Percentiles rank a stretch among this genome's conserved stretches.
Conservation (phyloP, 2,113 vertebrate genomes). For the Tretioscincus oriximinensis region DNA sequence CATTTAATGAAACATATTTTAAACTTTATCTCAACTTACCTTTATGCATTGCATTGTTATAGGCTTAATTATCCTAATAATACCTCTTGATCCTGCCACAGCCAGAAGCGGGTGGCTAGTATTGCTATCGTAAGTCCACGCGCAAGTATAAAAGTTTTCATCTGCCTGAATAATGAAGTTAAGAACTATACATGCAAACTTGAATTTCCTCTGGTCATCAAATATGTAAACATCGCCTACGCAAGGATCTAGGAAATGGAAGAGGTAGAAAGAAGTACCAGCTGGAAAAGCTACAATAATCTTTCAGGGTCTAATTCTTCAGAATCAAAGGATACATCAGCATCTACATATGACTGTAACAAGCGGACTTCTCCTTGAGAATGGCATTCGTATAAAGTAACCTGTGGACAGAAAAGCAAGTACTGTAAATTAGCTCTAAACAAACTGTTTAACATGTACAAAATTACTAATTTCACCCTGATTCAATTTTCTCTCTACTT, state of each 20-base stretch:
- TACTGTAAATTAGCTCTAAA: constrained; percentile 3
- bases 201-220: neutral
- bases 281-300: no score
- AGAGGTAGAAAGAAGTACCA: no score
- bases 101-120: constrained; percentile 95
- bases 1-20: neutral
- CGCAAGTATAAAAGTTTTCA: constrained; percentile 98
- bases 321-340: constrained; percentile 90
- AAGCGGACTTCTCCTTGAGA: constrained; percentile 95
- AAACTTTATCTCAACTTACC: constrained; percentile 67
- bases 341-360: constrained; percentile 95
- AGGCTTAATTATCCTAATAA: constrained; percentile 98
- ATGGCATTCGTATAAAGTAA: constrained; percentile 97
- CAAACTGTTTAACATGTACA: neutral
- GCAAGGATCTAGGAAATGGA: no score
- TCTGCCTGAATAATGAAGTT: constrained; percentile 82
- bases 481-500: neutral
- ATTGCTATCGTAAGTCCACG: constrained; percentile 97
- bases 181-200: constrained; percentile 63
- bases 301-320: no score
- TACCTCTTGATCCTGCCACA: constrained; percentile 95
- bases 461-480: neutral
- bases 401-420: constrained; percentile 70
- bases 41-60: constrained; percentile 99
- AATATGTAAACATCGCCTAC: neutral